A percentile compares a stretch with the other conserved stretches of the same genome.
Evolutionary conservation across 2,113 vertebrate species (phyloP).

Genomic region (Aviceda subcristata): DNA sequence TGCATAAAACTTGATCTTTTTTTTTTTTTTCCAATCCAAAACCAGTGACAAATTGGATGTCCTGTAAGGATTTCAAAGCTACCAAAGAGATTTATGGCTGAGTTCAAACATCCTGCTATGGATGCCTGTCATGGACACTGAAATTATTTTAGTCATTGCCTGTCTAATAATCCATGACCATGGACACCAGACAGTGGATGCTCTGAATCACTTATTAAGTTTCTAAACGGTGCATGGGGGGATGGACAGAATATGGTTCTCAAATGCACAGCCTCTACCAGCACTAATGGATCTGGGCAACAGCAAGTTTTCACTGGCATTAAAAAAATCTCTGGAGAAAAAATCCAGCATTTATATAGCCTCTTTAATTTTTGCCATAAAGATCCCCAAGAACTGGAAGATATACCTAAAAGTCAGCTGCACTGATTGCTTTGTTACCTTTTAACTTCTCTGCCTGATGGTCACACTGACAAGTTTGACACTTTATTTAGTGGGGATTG

Average conservation of each 20-base stretch:
- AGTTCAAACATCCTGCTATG: neutral
- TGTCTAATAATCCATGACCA: neutral
- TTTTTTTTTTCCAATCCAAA: neutral
- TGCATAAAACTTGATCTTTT: neutral
- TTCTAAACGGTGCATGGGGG: neutral
- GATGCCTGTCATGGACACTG: neutral
- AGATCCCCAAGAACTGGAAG: neutral
- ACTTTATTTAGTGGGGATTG: neutral
- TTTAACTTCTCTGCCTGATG: slow-evolving; percentile 15
- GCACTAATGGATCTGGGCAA: neutral
- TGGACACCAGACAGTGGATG: neutral
- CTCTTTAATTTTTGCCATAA: neutral
- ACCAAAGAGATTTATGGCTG: neutral
- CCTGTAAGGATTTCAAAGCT: neutral
- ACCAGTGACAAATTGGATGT: neutral
- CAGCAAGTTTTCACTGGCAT: neutral
- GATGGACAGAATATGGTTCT: neutral
- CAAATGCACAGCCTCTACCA: neutral
- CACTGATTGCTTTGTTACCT: slow-evolving; percentile 9
- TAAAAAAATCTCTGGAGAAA: neutral
- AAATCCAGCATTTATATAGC: neutral
- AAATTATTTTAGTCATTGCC: neutral
- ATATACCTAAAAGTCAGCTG: neutral
- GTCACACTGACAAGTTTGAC: slow-evolving; percentile 5
- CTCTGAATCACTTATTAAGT: neutral